A percentile compares a stretch with the other conserved stretches of the same genome.
These are phyloP conservation scores for Pteromalus puparum DNA, from an alignment of 1,140 invertebrate genomes.

Conservation along the genomic window DNA sequence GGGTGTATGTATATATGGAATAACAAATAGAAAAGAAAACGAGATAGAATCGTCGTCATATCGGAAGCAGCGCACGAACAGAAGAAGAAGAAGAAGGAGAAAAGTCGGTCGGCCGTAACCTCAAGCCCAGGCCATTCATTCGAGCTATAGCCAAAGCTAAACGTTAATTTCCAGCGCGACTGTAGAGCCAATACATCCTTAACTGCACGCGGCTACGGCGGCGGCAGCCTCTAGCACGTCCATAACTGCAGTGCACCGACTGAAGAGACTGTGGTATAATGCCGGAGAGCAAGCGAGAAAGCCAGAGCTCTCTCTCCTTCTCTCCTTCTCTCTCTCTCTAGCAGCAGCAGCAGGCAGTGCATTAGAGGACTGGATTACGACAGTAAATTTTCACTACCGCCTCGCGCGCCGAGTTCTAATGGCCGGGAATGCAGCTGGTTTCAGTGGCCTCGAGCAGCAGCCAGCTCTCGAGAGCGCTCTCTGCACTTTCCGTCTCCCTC, in stretches of 20 bases:
- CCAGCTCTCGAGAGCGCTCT: conserved; percentile 33
- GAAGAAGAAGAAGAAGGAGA: not conserved
- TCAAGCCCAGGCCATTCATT: conserved; percentile 40
- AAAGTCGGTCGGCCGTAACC: conserved; percentile 26
- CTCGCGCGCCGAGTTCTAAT: conserved; percentile 70
- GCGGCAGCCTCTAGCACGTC: conserved; percentile 32
- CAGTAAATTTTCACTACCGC: conserved; percentile 75
- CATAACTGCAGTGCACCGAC: conserved; percentile 28
- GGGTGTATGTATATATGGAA: not conserved
- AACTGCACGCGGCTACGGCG: conserved; percentile 19
- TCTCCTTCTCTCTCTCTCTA: conserved; percentile 24
- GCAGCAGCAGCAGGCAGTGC: conserved; percentile 64
- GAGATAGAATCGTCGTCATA: not conserved
- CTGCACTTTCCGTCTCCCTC: conserved; percentile 34
- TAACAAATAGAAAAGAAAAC: not conserved
- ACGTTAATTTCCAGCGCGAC: conserved; percentile 21
- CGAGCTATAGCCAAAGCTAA: conserved; percentile 32
- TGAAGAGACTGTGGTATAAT: conserved; percentile 17
- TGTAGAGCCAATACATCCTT: conserved; percentile 41
- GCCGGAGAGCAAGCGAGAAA: conserved; percentile 6
- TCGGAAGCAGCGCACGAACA: not conserved
- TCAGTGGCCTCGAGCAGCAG: conserved; percentile 68
- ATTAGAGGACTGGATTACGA: conserved; percentile 74
- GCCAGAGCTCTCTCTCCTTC: conserved; percentile 7
- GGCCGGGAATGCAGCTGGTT: conserved; percentile 74